Base-by-base conservation (phyloP, 2,797 vertebrate genomes). In the Scleropages formosus region DNA sequence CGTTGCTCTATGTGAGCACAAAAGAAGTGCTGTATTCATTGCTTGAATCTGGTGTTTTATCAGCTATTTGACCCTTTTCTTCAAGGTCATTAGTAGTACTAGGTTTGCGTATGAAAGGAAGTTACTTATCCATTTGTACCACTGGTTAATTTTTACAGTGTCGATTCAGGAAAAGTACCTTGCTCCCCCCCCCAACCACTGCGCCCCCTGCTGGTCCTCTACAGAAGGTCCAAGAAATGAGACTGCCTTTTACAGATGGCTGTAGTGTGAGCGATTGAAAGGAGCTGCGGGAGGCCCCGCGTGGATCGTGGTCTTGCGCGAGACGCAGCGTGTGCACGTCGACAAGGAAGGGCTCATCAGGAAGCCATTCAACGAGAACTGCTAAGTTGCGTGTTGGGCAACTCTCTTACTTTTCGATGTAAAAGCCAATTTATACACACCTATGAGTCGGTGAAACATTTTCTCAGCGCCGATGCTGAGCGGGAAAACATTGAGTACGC, bases 261-360 rank as follows among this genome's bases (percentile, higher is more conserved):
- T 69, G n/a, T 15, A 47, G 46, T 46, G 0, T 3, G 53, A 22
- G 16, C 18, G 51, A 56, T 51, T 11, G 51, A 49, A 18, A 9
- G 9, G 49, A 1, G 51, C 26, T 31, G 53, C 59, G 59, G 51
- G 13, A 71, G 51, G 51, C 71, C n/a, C 26, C 18, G 56, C 12
- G n/a, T 8, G 26, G 44, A 22, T 60, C 31, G 27, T 61, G 44
- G 65, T 18, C 53, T 49, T 18, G 15, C 60, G 13, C 18, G 65
- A 31, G 6, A 39, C 2, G 6, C 15, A 58, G 16, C n/a, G 58
- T 13, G 11, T 46, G 22, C 13, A 59, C 62, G 6, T 65, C 15
- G 51, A 67, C 51, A 13, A 44, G 18, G 47, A 75, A 31, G 72
- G 24, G 53, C 53, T 74, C 4, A 65, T 74, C 61, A 75, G 51